Evolutionary conservation across 2,797 vertebrate species (phyloP), one percentile per base, ranked within the genome.

Genomic region (Nannoperca australis): DNA sequence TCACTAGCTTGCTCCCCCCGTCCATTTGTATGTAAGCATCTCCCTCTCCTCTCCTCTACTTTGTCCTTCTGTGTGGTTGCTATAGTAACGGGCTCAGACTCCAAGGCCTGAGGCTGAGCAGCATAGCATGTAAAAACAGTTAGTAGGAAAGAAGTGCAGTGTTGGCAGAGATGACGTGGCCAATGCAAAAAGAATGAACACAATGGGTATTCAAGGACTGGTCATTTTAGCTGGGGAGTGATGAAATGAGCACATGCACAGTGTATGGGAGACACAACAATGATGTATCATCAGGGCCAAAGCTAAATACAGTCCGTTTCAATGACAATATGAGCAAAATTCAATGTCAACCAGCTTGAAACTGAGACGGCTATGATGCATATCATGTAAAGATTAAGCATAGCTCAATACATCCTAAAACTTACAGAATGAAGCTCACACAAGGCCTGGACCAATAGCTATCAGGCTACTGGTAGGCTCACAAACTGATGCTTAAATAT

Each of bases 31-130:
- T 89, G 90, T 94, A 89, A 94, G 89, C 85, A 91, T 77, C 74
- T 18, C 60, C 92, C 90, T 92, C 88, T 79, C 89, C 91, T 56
- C 79, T 93, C 89, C 91, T 56, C 79, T 93, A 83, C 86, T 94
- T 94, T 93, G 94, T 94, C 95, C 95, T 95, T 96, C 95, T 92
- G 93, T 87, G 93, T 87, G 78, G 97, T 99, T 97, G 92, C 95
- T 94, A 98, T 97, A 94, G 98, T 91, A 95, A 98, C 91, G 1
- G 88, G 92, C 93, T 89, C 93, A 78, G 87, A 92, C 88, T 94
- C 90, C 79, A 71, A 90, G 81, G 90, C 87, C 85, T 69, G 59
- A 82, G 20, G 55, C 81, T 82, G 81, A 89, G 85, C 81, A 61
- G 85, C 73, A 73, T 81, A 78, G 85, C 78, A 79, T 90, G 84